Percentiles rank a stretch among this genome's conserved stretches.
phyloP scores from a whole-genome alignment of 2,797 vertebrate genomes.

The Chelonia mydas region DNA sequence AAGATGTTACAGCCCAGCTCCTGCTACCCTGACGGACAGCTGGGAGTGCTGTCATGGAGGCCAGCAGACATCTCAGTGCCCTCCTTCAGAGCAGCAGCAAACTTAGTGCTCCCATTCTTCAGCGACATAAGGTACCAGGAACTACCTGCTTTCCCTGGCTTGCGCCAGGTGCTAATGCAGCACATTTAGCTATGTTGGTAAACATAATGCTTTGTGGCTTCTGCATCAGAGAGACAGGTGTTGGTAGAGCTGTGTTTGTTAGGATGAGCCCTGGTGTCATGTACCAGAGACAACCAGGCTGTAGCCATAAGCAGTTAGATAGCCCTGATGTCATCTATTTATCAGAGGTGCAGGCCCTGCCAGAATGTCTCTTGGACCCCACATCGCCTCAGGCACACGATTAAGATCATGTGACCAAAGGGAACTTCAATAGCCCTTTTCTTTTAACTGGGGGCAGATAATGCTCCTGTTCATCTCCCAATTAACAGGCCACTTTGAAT shows the following conservation, averaged over 20 bases:
- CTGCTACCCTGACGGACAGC: not conserved
- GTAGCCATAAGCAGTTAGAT: not conserved
- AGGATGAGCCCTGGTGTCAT: not conserved
- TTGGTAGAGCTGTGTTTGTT: not conserved
- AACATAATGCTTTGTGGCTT: not conserved
- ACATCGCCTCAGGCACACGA: not conserved
- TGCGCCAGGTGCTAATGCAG: too few species aligned
- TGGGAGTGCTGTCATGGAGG: not conserved
- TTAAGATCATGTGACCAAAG: not conserved
- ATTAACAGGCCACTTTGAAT: not conserved
- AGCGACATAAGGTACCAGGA: not conserved
- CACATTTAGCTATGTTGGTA: not conserved
- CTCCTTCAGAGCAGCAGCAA: not conserved
- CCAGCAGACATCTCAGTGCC: not conserved
- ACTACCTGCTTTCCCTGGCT: too few species aligned
- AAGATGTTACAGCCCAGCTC: not conserved
- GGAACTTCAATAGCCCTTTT: not conserved
- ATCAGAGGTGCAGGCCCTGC: not conserved
- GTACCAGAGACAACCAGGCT: not conserved
- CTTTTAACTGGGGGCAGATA: not conserved
- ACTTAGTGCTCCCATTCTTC: not conserved
- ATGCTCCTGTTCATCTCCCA: not conserved
- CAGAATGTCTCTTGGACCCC: not conserved
- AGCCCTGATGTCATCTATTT: not conserved
- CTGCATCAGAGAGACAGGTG: not conserved